Evolutionary conservation across 30 jellyfish, hydroid and myxozoan species (phyloP).

Genomic region (Catostylus mosaicus): DNA sequence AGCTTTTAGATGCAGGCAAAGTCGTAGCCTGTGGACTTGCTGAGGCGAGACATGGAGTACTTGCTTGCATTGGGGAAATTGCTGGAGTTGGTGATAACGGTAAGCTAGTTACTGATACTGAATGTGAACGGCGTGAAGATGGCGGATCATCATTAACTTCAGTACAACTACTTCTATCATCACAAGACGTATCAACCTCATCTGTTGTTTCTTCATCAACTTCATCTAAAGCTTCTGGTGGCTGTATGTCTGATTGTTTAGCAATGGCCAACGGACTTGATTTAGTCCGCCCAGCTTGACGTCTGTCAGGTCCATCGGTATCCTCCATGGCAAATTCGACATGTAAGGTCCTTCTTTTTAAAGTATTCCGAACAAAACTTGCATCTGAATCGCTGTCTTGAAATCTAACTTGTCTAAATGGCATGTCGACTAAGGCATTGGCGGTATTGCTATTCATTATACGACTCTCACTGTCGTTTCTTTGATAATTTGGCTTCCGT

Average conservation of each 20-base stretch:
- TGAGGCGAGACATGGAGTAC: slow-evolving; percentile 21
- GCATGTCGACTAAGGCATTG: slow-evolving; percentile 58
- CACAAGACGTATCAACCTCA: neutral
- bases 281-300: neutral
- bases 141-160: neutral
- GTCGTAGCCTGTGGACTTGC: neutral
- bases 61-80: neutral
- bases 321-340: slow-evolving; percentile 58
- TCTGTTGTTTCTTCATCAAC: slow-evolving; percentile 40
- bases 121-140: neutral
- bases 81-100: slow-evolving; percentile 39
- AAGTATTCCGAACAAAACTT: slow-evolving; percentile 75
- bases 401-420: slow-evolving; percentile 39
- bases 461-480: neutral
- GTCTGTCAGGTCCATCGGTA: neutral
- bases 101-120: slow-evolving; percentile 9
- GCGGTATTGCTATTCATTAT: slow-evolving; percentile 33
- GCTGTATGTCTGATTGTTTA: neutral
- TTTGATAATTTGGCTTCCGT: slow-evolving; percentile 28
- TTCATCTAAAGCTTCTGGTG: slow-evolving; percentile 38
- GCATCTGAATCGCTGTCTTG: slow-evolving; percentile 57
- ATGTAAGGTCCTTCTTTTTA: slow-evolving; percentile 83
- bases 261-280: slow-evolving; percentile 17
- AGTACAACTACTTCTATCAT: neutral
- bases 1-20: slow-evolving; percentile 15